Base-by-base conservation (phyloP, 1,140 invertebrate species). In the Drosophila prosaltans region DNA sequence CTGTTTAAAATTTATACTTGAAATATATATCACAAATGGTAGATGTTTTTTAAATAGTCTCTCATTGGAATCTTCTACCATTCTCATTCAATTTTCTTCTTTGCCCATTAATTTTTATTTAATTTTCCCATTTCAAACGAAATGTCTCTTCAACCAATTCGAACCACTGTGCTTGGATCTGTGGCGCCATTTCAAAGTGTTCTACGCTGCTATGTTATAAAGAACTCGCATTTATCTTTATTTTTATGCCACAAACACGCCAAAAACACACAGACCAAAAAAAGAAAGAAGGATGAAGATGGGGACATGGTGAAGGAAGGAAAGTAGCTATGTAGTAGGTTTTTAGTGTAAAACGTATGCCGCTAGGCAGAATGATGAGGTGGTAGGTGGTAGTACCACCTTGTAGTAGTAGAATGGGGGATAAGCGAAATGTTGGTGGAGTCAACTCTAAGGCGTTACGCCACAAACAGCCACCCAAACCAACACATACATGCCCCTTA, bases 211-310 rank as follows among this genome's bases (percentile, higher is more conserved):
- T 51, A 51, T 51, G 76, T 83, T 86, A 72, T 74, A 80, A 80
- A 81, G 89, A 91, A 91, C 78, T 91, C 89, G 65, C 89, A 91
- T 91, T 91, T 90, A 91, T 91, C 88, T 91, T 88, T 91, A 91
- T 91, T 91, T 86, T 91, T 82, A 89, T 82, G 75, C 86, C 85
- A 85, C 85, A 90, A 89, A 89, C 80, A 89, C 70, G 84, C 74
- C 70, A 72, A 77, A 78, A 73, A 76, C 69, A 81, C 61, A 74
- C 54, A 68, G 68, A 77, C 59, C 69, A 24, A 71, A 61, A 41
- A 58, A 59, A 65, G 45, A 32, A n/a, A 1, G 28, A 45, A 36
- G 43, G 28, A 6, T 16, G 30, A 4, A 40, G 60, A 41, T 48
- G 9, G 16, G 26, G 45, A n/a, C 36, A 16, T 0, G 32, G 16